These are phyloP conservation scores for Tigriopus californicus DNA, from an alignment of 2,888 invertebrate species.

Conservation along the genomic window DNA sequence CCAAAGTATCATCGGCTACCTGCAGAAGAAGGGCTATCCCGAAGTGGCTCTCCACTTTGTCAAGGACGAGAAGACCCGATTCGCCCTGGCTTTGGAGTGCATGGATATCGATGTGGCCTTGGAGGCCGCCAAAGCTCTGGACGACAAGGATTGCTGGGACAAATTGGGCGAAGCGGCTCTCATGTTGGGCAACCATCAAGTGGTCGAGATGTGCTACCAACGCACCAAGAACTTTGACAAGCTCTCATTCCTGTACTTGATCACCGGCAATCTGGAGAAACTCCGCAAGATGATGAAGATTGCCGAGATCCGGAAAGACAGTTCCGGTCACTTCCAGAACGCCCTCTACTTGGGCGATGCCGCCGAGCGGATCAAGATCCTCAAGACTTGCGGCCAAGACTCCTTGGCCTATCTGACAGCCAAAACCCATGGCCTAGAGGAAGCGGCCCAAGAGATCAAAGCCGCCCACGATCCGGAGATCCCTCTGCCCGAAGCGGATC, in stretches of 20 bases:
- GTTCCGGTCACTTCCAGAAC: slow-evolving; percentile 89
- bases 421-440: slow-evolving; percentile 61
- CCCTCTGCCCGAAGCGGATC: slow-evolving; percentile 48
- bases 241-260: slow-evolving; percentile 86
- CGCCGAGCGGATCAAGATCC: slow-evolving; percentile 62
- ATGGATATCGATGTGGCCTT: slow-evolving; percentile 94
- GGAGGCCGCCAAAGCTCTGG: slow-evolving; percentile 83
- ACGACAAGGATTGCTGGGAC: slow-evolving; percentile 91
- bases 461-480: slow-evolving; percentile 41
- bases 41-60: slow-evolving; percentile 98
- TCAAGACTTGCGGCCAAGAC: slow-evolving; percentile 29
- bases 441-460: slow-evolving; percentile 53
- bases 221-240: slow-evolving; percentile 98
- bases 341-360: slow-evolving; percentile 81
- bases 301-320: slow-evolving; percentile 91
- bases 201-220: slow-evolving; percentile 98
- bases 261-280: slow-evolving; percentile 95
- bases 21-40: slow-evolving; percentile 97
- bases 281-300: slow-evolving; percentile 97
- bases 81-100: slow-evolving; percentile 87
- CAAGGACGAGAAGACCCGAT: slow-evolving; percentile 90
- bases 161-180: slow-evolving; percentile 23
- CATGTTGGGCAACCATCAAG: slow-evolving; percentile 26
- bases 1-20: slow-evolving; percentile 93
- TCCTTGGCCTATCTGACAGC: slow-evolving; percentile 80